Evolutionary conservation across 2,888 invertebrate genomes (phyloP).

Genomic region (Torymus tubicola): DNA sequence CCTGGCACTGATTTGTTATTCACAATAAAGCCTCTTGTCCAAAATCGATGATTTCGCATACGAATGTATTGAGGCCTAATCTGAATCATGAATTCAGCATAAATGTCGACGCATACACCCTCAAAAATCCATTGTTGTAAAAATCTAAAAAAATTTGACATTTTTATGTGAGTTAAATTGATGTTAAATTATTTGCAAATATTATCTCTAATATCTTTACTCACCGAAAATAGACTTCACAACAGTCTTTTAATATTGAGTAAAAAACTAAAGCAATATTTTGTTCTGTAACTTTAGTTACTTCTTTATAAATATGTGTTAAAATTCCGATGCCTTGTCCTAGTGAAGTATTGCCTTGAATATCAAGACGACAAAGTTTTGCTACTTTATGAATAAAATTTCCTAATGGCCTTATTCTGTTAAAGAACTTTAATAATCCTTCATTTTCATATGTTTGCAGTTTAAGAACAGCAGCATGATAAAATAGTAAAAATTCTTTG

Average conservation of each 20-base stretch:
- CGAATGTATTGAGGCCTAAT: slow-evolving; percentile 82
- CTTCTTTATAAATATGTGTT: slow-evolving; percentile 82
- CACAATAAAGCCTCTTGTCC: slow-evolving; percentile 82
- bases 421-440: slow-evolving; percentile 64
- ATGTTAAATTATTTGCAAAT: background rate
- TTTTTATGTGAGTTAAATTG: too few species aligned
- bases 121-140: slow-evolving; percentile 91
- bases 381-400: slow-evolving; percentile 68
- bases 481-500: slow-evolving; percentile 71
- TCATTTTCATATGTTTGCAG: slow-evolving; percentile 61
- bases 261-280: slow-evolving; percentile 80
- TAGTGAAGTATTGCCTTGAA: slow-evolving; percentile 59
- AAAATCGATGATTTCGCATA: slow-evolving; percentile 81
- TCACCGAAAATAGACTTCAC: slow-evolving; percentile 81
- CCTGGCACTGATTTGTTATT: slow-evolving; percentile 80
- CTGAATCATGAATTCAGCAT: slow-evolving; percentile 91
- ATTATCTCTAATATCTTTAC: slow-evolving; percentile 58
- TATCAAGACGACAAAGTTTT: slow-evolving; percentile 68
- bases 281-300: slow-evolving; percentile 79
- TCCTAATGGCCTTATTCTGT: slow-evolving; percentile 67
- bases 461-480: slow-evolving; percentile 68
- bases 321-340: slow-evolving; percentile 80
- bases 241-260: slow-evolving; percentile 79
- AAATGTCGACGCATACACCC: slow-evolving; percentile 87
- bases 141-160: slow-evolving; percentile 77